These are phyloP conservation scores for Pararge aegeria DNA, from an alignment of 1,140 invertebrate genomes.

Conservation along the genomic window DNA sequence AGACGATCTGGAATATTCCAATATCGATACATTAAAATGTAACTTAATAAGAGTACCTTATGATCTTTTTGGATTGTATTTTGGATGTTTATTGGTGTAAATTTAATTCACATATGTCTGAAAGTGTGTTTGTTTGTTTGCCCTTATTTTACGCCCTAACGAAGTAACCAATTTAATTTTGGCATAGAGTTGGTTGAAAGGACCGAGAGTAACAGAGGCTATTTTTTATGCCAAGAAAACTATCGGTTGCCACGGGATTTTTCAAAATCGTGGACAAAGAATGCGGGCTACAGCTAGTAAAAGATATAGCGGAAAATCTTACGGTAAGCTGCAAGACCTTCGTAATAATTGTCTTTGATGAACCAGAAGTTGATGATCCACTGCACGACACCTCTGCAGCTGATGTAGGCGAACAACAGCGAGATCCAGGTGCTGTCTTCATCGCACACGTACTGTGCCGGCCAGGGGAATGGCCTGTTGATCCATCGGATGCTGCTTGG, in stretches of 20 bases:
- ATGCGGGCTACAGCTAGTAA: no score
- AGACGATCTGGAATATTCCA: slow-evolving; percentile 28
- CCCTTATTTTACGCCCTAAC: no score
- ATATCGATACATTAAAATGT: slow-evolving; percentile 1
- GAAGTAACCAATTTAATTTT: no score
- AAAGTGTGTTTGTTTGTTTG: no score
- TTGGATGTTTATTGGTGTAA: neutral
- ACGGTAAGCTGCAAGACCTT: slow-evolving; percentile 46
- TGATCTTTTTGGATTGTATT: no score
- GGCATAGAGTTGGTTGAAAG: no score
- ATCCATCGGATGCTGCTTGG: slow-evolving; percentile 27
- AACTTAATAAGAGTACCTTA: neutral
- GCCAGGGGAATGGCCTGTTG: slow-evolving; percentile 16
- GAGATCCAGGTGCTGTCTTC: slow-evolving; percentile 59
- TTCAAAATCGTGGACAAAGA: no score
- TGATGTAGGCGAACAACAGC: slow-evolving; percentile 50
- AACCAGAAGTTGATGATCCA: slow-evolving; percentile 69
- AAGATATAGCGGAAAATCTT: no score
- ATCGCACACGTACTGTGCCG: neutral
- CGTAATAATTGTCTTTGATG: slow-evolving; percentile 60
- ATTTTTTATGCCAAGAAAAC: no score
- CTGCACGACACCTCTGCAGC: slow-evolving; percentile 50
- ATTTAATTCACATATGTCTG: no score
- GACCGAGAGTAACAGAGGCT: no score
- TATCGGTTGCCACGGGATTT: no score